Conservation (phyloP, 2,797 vertebrate species). For the Rhynchonycteris naso region DNA sequence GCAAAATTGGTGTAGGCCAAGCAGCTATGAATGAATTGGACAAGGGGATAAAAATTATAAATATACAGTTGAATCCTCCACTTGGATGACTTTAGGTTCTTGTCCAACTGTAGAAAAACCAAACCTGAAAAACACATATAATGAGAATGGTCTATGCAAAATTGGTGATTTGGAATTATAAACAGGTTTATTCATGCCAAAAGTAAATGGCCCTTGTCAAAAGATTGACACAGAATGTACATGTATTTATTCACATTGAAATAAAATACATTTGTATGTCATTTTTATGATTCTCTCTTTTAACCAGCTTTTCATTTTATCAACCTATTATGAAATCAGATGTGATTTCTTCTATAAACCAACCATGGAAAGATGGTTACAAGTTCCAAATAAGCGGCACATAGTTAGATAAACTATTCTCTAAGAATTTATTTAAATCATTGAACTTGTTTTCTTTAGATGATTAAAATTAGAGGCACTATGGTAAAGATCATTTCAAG, state of each 20-base stretch:
- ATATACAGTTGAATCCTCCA: background rate
- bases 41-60: background rate
- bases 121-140: background rate
- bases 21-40: background rate
- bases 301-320: background rate
- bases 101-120: background rate
- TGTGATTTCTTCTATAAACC: background rate
- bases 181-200: background rate
- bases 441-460: background rate
- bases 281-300: background rate
- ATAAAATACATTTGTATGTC: background rate
- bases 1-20: background rate
- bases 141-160: background rate
- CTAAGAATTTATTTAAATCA: background rate
- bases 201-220: background rate
- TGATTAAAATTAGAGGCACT: conserved; percentile 1
- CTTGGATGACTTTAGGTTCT: background rate
- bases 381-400: background rate
- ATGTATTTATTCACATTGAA: background rate
- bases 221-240: background rate
- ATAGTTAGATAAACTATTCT: background rate
- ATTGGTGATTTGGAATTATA: background rate
- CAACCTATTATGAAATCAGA: background rate
- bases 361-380: background rate
- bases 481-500: background rate